Percentiles rank a stretch among this genome's conserved stretches.
Conservation (phyloP, 2,888 invertebrate genomes). For the Drosophila mercatorum region DNA sequence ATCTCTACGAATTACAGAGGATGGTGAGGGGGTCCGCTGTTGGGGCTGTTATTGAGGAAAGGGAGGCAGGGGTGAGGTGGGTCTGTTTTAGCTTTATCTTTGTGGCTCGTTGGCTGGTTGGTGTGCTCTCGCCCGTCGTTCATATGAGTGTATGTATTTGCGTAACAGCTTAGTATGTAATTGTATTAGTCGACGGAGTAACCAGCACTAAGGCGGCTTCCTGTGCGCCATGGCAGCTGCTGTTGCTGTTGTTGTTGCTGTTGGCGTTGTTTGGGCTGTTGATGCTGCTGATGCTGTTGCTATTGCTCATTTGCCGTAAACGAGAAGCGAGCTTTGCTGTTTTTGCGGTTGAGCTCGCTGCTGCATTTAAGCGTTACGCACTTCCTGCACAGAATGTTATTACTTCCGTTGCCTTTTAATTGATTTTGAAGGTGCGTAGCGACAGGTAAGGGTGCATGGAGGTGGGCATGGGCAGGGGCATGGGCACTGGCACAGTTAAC, state of each 20-base stretch:
- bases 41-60: not conserved
- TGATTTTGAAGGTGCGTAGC: conserved; percentile 76
- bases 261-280: conserved; percentile 18
- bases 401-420: conserved; percentile 80
- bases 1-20: conserved; percentile 27
- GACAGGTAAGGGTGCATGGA: conserved; percentile 10
- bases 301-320: conserved; percentile 61
- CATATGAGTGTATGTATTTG: conserved; percentile 21
- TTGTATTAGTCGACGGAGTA: conserved; percentile 71
- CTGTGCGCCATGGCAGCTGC: conserved; percentile 54
- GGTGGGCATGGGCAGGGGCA: conserved; percentile 2
- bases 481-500: conserved; percentile 8
- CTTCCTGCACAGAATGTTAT: conserved; percentile 78
- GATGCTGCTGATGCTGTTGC: conserved; percentile 22
- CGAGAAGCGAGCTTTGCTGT: conserved; percentile 60
- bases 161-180: conserved; percentile 57
- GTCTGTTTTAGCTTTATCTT: conserved; percentile 37
- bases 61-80: not conserved
- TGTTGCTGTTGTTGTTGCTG: conserved; percentile 32
- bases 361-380: conserved; percentile 76
- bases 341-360: conserved; percentile 62
- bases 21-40: not conserved
- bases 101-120: conserved; percentile 1
- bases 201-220: conserved; percentile 61
- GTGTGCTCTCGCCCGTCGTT: not conserved